A percentile compares a stretch with the other conserved stretches of the same genome.
Evolutionary conservation across 2,113 vertebrate genomes (phyloP).

Genomic region (Cyphomyrus discorhynchus): DNA sequence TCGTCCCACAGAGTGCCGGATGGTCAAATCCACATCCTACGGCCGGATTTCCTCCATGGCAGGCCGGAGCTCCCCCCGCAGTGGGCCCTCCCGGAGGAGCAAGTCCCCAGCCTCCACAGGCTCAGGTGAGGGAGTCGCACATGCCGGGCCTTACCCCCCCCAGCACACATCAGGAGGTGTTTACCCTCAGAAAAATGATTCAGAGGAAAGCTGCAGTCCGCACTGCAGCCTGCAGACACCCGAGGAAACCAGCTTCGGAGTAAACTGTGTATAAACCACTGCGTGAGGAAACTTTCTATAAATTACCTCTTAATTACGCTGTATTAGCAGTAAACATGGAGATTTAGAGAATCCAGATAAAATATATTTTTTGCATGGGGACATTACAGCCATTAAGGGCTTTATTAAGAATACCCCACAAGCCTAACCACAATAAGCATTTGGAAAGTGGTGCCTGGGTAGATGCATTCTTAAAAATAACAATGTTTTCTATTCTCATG

Average conservation of each 20-base stretch:
- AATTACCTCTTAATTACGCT: not conserved
- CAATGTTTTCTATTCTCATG: not conserved
- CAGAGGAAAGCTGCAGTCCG: not conserved
- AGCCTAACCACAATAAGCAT: not conserved
- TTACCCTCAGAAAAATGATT: not conserved
- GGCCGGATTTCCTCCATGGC: conserved; percentile 81
- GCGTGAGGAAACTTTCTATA: not conserved
- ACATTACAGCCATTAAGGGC: not conserved
- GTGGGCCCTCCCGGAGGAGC: conserved; percentile 81
- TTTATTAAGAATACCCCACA: not conserved
- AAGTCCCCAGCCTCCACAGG: conserved; percentile 88
- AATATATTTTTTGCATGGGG: not conserved
- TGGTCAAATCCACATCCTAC: conserved; percentile 91
- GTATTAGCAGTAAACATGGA: not conserved
- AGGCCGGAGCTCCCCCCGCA: conserved; percentile 74
- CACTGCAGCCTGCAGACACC: not conserved
- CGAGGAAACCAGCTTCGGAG: not conserved
- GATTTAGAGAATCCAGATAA: not conserved
- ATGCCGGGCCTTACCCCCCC: not conserved
- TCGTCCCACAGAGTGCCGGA: conserved; percentile 74
- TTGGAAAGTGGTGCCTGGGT: not conserved
- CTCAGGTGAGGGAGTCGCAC: conserved; percentile 67
- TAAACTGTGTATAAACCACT: not conserved
- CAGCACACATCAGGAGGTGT: not conserved
- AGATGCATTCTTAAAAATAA: not conserved